Percentiles rank a stretch among this genome's conserved stretches.
Evolutionary conservation across 1,140 invertebrate genomes (phyloP).

Genomic region (Heliconius congener): DNA sequence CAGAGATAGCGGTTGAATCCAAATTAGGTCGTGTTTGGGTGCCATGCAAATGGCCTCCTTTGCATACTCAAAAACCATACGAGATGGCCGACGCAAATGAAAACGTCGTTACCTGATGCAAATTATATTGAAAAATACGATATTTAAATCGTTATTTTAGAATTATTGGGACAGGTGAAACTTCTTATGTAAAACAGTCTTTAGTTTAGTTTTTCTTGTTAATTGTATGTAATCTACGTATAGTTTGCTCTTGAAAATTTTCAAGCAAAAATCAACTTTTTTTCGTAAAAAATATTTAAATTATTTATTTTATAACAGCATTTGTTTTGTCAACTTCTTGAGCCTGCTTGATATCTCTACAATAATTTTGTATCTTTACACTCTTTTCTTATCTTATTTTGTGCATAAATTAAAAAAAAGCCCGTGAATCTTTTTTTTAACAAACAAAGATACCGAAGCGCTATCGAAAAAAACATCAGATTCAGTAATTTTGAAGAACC

Average conservation of each 20-base stretch:
- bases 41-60: constrained; percentile 72
- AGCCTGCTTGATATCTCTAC: not conserved
- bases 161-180: constrained; percentile 36
- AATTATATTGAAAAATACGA: constrained; percentile 41
- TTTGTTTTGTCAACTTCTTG: not conserved
- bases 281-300: too few species aligned
- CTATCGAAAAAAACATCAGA: constrained; percentile 21
- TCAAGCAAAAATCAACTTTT: too few species aligned
- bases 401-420: not conserved
- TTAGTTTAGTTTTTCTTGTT: constrained; percentile 19
- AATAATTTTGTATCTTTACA: not conserved
- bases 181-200: constrained; percentile 28
- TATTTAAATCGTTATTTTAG: constrained; percentile 36
- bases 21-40: constrained; percentile 73
- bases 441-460: not conserved
- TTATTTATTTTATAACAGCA: too few species aligned
- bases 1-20: constrained; percentile 68
- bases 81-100: constrained; percentile 53
- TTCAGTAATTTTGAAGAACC: constrained; percentile 20
- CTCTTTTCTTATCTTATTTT: not conserved
- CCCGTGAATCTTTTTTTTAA: not conserved
- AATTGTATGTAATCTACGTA: constrained; percentile 1
- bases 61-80: constrained; percentile 58
- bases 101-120: constrained; percentile 68
- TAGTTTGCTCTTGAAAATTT: not conserved